Evolutionary conservation across 2,113 vertebrate genomes (phyloP), one percentile per base, ranked within the genome.

Genomic region (Origma solitaria): DNA sequence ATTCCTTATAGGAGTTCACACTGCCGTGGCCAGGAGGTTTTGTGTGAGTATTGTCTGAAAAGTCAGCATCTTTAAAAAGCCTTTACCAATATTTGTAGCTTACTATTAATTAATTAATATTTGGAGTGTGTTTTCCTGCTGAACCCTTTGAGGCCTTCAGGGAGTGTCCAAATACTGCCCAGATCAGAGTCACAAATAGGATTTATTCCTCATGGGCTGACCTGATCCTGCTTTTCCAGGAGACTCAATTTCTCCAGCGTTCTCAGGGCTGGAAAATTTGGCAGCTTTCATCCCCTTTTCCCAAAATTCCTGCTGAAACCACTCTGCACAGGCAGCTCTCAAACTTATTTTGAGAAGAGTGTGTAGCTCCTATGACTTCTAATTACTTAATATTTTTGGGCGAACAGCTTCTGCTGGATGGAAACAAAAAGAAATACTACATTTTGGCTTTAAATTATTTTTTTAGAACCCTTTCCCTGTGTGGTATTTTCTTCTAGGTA

Each of bases 1-100:
- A 3, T 50, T n/a, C 3, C 25, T 58, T 1, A 0, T 1, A 40
- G 13, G 18, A 23, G n/a, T 50, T 23, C 22, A 5, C 23, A 3
- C 5, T 44, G 19, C 69, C 15, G 2, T 7, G 27, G 3, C 20
- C 53, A 15, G 13, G 10, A 75, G 13, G 16, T 70, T 66, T 24
- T 6, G 7, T 20, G 6, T 10, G 10, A 78, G 16, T 5, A 11
- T 5, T 47, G 45, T 37, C 35, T 45, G 7, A 17, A 20, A n/a
- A n/a, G 16, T 19, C 54, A 51, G 4, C 33, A 37, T 42, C 3
- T 42, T 57, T 35, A 21, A 40, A 13, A 61, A 42, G 4, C 3
- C 25, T 42, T 35, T 21, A 5, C 6, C 9, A 20, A 4, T 27
- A 49, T 35, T 69, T 85, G 2, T 22, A 9, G 27, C 13, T 77